Base-by-base conservation (phyloP, 2,888 invertebrate genomes). In the Alsophila aescularia region DNA sequence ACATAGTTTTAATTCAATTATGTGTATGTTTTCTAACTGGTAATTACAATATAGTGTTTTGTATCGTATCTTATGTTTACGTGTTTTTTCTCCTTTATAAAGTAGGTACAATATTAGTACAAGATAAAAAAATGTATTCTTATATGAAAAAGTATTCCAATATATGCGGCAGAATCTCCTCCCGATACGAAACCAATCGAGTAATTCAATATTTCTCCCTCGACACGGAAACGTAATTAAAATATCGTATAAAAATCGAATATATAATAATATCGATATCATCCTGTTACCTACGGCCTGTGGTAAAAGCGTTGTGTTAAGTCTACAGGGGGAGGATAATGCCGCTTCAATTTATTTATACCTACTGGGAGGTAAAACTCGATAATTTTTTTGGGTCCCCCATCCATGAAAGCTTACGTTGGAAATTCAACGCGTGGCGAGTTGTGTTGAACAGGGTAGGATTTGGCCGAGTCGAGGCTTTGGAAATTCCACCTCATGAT, bases 181-280 rank as follows among this genome's bases (percentile, higher is more conserved):
- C 54, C 13, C 44, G 32, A 29, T n/a, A 29, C 31, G 43, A 45
- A 50, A 50, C 44, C 55, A 55, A 55, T 55, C 50, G 34, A 21
- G 55, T 55, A 55, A 55, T 55, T 55, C 55, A 55, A 55, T 55
- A 55, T 45, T 27, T 40, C 54, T 48, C 55, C 55, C 49, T n/a
- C 50, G 55, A 55, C 50, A 50, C 50, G 44, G 41, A 55, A 50
- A 40, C 37, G 48, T 59, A 55, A 59, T 55, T 55, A 59, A 59
- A 57, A 57, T 44, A 57, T 57, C 45, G 55, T 50, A 45, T 50
- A 36, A 39, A 47, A 47, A 45, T 35, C 27, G 42, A 42, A 29
- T 29, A n/a, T 29, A 29, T n/a, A 29, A 29, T 40, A 54, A 50
- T 55, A 55, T 55, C 50, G 36, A 41, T 47, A 41, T 40, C 40